Conservation (phyloP, 2,797 vertebrate species). For the Caiman crocodilus region DNA sequence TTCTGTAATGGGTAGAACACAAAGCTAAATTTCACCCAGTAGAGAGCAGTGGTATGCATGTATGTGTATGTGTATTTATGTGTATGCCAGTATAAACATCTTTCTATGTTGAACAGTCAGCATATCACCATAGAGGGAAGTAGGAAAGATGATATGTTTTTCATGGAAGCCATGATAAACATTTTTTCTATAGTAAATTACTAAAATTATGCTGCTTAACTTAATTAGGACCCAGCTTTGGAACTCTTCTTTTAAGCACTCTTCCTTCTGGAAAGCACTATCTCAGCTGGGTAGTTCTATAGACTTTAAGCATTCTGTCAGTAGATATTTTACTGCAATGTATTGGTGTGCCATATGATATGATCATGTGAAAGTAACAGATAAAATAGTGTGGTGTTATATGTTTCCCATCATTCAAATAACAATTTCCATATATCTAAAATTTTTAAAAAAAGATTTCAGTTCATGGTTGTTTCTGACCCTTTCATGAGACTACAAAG, state of each 20-base stretch:
- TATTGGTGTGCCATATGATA: background rate
- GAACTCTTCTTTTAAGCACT: background rate
- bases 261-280: background rate
- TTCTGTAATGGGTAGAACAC: constrained; percentile 55
- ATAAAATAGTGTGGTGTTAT: background rate
- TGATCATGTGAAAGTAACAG: accelerated
- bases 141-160: background rate
- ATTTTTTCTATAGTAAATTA: background rate
- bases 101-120: too few relatives aligned
- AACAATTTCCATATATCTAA: background rate
- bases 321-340: background rate
- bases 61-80: background rate
- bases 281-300: background rate
- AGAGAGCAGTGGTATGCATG: constrained; percentile 9
- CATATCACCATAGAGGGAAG: too few relatives aligned
- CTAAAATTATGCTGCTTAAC: background rate
- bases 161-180: background rate
- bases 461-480: background rate
- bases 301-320: background rate
- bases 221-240: background rate
- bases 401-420: accelerated
- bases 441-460: background rate
- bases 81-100: too few relatives aligned
- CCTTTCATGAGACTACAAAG: background rate
- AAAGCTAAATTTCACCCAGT: constrained; percentile 50